Conservation (phyloP, 37 sponge, comb jelly and placozoan genomes). For the Crambe crambe region DNA sequence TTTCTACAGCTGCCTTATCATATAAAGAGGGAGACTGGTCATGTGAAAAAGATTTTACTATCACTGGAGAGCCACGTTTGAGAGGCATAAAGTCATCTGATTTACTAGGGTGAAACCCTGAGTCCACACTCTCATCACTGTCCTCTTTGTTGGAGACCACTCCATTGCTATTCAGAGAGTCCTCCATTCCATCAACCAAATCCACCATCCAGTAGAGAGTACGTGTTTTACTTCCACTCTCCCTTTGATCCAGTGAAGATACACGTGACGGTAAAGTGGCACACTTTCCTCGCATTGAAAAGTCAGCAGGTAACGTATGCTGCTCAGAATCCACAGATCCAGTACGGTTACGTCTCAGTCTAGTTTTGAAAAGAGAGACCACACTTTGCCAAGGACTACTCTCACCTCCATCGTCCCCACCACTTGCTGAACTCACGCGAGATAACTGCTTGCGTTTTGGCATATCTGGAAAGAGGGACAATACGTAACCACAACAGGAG, state of each 20-base stretch:
- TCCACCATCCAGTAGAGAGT: slow-evolving; percentile 53
- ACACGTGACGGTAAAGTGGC: slow-evolving; percentile 48
- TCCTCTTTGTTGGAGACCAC: slow-evolving; percentile 8
- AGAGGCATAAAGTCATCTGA: not conserved
- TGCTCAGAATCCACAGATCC: slow-evolving; percentile 9
- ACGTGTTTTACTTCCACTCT: slow-evolving; percentile 7
- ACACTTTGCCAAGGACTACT: slow-evolving; percentile 9
- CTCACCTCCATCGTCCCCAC: not conserved
- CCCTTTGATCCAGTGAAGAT: not conserved
- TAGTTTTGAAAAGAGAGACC: slow-evolving; percentile 6
- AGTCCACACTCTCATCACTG: slow-evolving; percentile 58
- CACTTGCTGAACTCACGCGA: not conserved
- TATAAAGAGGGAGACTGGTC: slow-evolving; percentile 14
- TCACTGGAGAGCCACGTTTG: not conserved
- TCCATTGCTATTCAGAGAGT: not conserved
- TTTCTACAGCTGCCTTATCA: slow-evolving; percentile 55
- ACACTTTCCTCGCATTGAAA: slow-evolving; percentile 18
- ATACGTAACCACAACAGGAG: too few relatives aligned
- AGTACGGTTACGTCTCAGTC: slow-evolving; percentile 24
- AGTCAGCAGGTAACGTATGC: not conserved
- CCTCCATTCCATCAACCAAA: slow-evolving; percentile 26
- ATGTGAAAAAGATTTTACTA: not conserved
- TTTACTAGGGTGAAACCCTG: slow-evolving; percentile 25
- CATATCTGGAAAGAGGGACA: not conserved
- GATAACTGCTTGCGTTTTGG: slow-evolving; percentile 27